These are phyloP conservation scores for Melitaea athalia DNA, from an alignment of 2,888 invertebrate genomes.

Conservation along the genomic window DNA sequence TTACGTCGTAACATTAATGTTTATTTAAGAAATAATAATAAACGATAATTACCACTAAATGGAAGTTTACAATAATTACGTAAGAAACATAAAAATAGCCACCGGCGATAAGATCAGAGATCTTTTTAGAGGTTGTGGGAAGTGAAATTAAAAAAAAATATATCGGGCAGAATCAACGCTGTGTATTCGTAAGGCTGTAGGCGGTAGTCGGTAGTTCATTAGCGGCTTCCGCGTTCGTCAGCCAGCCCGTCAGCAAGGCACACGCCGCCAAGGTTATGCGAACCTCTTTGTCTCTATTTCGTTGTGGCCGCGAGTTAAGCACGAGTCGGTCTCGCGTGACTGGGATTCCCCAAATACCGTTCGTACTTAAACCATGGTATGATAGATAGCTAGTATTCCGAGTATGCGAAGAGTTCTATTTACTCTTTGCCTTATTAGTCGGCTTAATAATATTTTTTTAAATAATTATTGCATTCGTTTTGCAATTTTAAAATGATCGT, in stretches of 20 bases:
- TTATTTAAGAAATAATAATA: neutral
- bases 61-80: conserved; percentile 2
- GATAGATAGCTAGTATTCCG: conserved; percentile 5
- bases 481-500: no score
- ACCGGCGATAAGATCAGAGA: conserved; percentile 30
- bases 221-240: conserved; percentile 57
- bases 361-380: conserved; percentile 18
- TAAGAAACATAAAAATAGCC: conserved; percentile 24
- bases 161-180: conserved; percentile 33
- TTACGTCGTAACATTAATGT: neutral
- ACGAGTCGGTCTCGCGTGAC: conserved; percentile 31
- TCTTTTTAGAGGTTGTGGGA: conserved; percentile 46
- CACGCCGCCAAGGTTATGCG: conserved; percentile 73
- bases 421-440: conserved; percentile 3
- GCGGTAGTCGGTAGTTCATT: conserved; percentile 73
- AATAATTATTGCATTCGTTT: neutral
- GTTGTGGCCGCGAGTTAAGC: conserved; percentile 49
- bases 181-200: conserved; percentile 57
- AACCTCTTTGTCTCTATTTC: conserved; percentile 76
- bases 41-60: neutral
- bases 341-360: conserved; percentile 28
- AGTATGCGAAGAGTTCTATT: neutral
- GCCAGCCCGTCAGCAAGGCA: conserved; percentile 59
- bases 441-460: neutral
- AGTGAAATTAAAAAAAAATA: conserved; percentile 30